Base-by-base conservation (phyloP, 2,113 vertebrate species). In the Sardina pilchardus region DNA sequence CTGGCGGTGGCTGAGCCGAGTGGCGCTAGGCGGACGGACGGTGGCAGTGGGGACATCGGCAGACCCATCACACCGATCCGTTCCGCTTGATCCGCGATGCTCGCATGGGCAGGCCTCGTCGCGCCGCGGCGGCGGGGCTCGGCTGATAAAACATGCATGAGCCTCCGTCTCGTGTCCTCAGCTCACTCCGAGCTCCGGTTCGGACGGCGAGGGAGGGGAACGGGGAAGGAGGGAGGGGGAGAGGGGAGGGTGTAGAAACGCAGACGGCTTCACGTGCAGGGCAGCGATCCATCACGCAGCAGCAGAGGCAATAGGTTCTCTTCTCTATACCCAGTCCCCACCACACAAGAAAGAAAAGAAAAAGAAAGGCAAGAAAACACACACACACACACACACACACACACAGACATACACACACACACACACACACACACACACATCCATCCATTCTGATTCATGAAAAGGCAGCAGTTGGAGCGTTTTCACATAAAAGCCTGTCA, bases 71-170 rank as follows among this genome's bases (percentile, higher is more conserved):
- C 53, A 83, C 87, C 82, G 83, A 88, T 83, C 82, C 39, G 36
- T 45, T 85, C 84, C 47, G 81, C 53, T 81, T 86, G 86, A 83
- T 85, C 85, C 85, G 84, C 82, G 82, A 87, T 48, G 84, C 84
- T 44, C 59, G 78, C 81, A 82, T 53, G n/a, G 44, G 81, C 80
- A 81, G 87, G 85, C 86, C 83, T 85, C 80, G 85, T 63, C 53
- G 85, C 67, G 85, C 47, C 45, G 43, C 85, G 81, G 87, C 84
- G 85, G 83, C 83, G 21, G 84, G 56, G 88, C 89, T 50, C 42
- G 83, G 82, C 83, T 87, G 84, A 87, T 91, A 82, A 91, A 89
- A 90, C 89, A 89, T 89, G 86, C 88, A 91, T 86, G 88, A 90
- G 84, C 81, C 88, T 87, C 81, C 80, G 81, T 89, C 81, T 26